Evolutionary conservation across 2,888 invertebrate species (phyloP).

Genomic region (Pseudococcus longispinus): DNA sequence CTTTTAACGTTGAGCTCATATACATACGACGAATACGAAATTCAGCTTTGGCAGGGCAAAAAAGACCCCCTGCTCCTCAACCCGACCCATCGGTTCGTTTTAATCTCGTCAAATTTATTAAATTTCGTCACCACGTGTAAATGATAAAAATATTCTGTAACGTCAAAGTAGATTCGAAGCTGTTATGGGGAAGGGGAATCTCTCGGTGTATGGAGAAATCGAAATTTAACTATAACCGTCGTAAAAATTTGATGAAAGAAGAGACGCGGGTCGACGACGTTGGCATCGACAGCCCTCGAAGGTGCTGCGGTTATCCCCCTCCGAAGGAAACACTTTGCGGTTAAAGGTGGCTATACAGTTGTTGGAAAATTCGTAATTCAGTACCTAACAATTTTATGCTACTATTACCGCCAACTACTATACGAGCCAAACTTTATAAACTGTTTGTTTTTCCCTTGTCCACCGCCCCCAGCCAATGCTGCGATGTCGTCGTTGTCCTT

Average conservation of each 20-base stretch:
- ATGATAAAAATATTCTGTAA: neutral
- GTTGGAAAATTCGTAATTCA: constrained; percentile 19
- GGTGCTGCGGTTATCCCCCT: neutral
- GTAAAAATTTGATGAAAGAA: constrained; percentile 2
- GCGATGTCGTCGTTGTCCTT: neutral
- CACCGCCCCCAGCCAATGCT: neutral
- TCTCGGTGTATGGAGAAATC: neutral
- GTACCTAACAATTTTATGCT: constrained; percentile 1
- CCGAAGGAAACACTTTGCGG: constrained; percentile 1
- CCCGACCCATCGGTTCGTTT: neutral
- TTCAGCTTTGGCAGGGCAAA: no score
- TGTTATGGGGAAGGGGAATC: neutral
- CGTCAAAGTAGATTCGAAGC: neutral
- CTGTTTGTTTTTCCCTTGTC: neutral
- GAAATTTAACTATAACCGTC: constrained; percentile 9
- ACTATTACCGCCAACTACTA: constrained; percentile 16
- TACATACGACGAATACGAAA: no score
- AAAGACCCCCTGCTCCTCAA: neutral
- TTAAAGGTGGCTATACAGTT: constrained; percentile 22
- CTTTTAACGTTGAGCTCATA: no score
- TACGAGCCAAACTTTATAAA: constrained; percentile 5
- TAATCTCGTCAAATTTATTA: neutral
- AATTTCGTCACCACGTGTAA: neutral
- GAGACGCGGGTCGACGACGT: neutral
- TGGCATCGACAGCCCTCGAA: neutral